Conservation (phyloP, 2,797 vertebrate genomes). For the Trichosurus vulpecula region DNA sequence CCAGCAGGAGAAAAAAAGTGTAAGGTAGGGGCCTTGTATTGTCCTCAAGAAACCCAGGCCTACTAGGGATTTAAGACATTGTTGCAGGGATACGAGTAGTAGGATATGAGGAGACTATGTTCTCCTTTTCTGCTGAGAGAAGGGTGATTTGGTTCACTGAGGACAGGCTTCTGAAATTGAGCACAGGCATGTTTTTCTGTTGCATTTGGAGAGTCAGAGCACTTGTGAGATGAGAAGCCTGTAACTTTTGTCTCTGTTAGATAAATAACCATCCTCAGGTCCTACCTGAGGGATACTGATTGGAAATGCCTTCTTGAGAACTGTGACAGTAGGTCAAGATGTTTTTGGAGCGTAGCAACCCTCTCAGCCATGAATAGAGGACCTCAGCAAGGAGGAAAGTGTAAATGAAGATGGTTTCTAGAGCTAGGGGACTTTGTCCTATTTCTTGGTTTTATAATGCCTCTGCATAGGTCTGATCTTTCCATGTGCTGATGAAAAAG, state of each 20-base stretch:
- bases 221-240: background rate
- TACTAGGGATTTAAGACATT: background rate
- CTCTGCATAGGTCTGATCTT: constrained; percentile 36
- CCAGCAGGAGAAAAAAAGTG: background rate
- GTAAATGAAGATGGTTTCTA: background rate
- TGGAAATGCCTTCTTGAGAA: constrained; percentile 41
- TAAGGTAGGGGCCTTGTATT: background rate
- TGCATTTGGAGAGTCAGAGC: background rate
- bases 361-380: background rate
- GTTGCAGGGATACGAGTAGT: background rate
- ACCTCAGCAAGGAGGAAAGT: constrained; percentile 1
- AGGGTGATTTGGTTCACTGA: background rate
- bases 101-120: background rate
- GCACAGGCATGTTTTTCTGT: constrained; percentile 19
- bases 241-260: constrained; percentile 52
- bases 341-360: background rate
- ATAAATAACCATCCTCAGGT: constrained; percentile 2
- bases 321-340: background rate
- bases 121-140: background rate
- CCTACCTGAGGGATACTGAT: constrained; percentile 20
- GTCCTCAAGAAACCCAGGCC: background rate
- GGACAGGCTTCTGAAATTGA: constrained; percentile 35
- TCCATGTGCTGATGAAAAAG: constrained; percentile 18
- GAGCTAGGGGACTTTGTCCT: constrained; percentile 17
- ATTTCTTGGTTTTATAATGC: background rate